Conservation (phyloP, 1,140 invertebrate species). For the Diorhabda sublineata region DNA sequence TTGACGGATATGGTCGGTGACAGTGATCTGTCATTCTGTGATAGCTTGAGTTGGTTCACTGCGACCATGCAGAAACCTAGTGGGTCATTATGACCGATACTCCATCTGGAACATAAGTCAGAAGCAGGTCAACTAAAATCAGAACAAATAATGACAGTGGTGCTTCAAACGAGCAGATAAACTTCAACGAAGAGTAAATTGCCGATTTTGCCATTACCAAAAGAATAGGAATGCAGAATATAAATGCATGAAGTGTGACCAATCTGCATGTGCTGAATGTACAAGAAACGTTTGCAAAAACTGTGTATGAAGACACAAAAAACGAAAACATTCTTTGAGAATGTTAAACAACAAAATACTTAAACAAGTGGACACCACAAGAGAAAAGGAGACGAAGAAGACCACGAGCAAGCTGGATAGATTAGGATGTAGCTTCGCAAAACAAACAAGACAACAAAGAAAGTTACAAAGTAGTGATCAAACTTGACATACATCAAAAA, state of each 20-base stretch:
- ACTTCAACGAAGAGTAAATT: conserved; percentile 1
- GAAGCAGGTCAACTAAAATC: background rate
- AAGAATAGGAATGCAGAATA: background rate
- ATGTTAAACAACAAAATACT: no score
- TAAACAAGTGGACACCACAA: no score
- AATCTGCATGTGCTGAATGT: background rate
- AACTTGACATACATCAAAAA: no score
- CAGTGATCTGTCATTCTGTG: no score
- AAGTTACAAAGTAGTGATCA: no score
- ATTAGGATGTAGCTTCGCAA: no score
- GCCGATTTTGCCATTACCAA: background rate
- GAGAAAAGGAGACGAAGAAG: no score
- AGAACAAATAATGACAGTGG: background rate
- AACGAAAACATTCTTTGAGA: no score
- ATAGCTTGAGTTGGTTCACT: background rate
- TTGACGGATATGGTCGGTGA: no score
- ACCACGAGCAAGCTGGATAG: no score
- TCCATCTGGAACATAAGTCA: no score
- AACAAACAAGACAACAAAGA: no score
- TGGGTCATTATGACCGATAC: background rate
- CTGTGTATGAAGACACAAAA: background rate
- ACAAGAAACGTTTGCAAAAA: background rate
- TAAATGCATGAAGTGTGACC: background rate
- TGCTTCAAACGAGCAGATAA: background rate
- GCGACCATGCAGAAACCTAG: background rate